Conservation (phyloP, 2,888 invertebrate genomes). For the Chalcis sispes region DNA sequence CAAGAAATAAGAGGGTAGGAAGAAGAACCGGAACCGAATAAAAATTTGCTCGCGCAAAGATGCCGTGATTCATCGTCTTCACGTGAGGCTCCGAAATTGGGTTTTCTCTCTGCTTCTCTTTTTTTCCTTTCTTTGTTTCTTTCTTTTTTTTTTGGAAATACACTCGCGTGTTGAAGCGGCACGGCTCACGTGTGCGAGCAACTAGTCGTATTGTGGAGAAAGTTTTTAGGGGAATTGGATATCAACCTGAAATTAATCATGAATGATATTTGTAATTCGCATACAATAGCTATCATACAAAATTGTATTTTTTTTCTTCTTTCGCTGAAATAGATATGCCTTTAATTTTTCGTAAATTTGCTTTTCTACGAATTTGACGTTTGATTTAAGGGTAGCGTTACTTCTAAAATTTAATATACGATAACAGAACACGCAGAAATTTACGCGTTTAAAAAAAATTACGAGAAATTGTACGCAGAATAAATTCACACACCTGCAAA, state of each 20-base stretch:
- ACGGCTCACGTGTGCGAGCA: conserved; percentile 3
- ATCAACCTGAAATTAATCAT: neutral
- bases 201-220: neutral
- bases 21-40: no score
- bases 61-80: conserved; percentile 44
- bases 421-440: no score
- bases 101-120: neutral
- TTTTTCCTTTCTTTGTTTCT: neutral
- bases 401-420: neutral
- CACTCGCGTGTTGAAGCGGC: no score
- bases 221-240: neutral
- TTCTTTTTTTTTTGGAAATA: no score
- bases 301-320: no score
- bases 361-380: no score
- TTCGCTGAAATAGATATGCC: no score
- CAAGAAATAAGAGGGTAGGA: conserved; percentile 22
- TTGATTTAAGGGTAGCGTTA: neutral
- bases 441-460: no score
- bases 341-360: no score
- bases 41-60: neutral
- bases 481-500: no score
- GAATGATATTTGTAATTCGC: neutral
- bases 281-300: no score
- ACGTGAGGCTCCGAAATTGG: conserved; percentile 44
- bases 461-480: no score